phyloP scores from a whole-genome alignment of 2,113 vertebrate species.

The Anoura caudifer region DNA sequence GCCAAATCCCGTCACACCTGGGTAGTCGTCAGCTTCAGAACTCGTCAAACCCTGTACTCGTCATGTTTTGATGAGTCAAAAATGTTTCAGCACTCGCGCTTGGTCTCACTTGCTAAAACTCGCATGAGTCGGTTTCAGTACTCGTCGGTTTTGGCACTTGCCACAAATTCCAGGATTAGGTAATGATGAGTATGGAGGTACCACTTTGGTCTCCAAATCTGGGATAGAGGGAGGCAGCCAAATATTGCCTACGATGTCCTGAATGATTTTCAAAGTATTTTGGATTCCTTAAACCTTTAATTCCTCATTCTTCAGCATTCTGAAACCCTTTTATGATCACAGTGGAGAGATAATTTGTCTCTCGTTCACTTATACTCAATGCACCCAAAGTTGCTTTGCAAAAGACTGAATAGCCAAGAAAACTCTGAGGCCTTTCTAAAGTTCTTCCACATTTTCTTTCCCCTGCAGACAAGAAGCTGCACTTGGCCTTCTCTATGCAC shows the following conservation, averaged over 20 bases:
- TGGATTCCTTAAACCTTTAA: not conserved
- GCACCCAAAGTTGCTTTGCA: conserved; percentile 15
- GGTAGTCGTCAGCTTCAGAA: too few relatives aligned
- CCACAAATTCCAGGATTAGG: too few relatives aligned
- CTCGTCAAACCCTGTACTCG: too few relatives aligned
- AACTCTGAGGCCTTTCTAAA: not conserved
- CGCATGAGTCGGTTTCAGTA: too few relatives aligned
- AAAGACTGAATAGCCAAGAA: conserved; percentile 9
- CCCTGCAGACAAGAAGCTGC: not conserved
- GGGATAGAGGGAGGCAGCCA: not conserved
- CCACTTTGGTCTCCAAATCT: not conserved
- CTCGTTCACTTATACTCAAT: conserved; percentile 23
- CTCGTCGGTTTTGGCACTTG: too few relatives aligned
- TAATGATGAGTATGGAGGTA: too few relatives aligned
- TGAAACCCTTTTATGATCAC: conserved; percentile 31
- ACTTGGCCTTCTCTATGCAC: not conserved
- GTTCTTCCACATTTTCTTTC: not conserved
- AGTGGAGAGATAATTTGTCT: conserved; percentile 44
- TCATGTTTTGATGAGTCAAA: too few relatives aligned
- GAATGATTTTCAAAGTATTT: conserved; percentile 38
- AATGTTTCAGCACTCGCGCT: too few relatives aligned
- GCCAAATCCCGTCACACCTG: not conserved
- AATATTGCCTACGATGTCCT: not conserved
- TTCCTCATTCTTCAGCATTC: conserved; percentile 42
- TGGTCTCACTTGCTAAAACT: too few relatives aligned